Evolutionary conservation across 2,113 vertebrate species (phyloP).

Genomic region (Cyanoderma ruficeps): DNA sequence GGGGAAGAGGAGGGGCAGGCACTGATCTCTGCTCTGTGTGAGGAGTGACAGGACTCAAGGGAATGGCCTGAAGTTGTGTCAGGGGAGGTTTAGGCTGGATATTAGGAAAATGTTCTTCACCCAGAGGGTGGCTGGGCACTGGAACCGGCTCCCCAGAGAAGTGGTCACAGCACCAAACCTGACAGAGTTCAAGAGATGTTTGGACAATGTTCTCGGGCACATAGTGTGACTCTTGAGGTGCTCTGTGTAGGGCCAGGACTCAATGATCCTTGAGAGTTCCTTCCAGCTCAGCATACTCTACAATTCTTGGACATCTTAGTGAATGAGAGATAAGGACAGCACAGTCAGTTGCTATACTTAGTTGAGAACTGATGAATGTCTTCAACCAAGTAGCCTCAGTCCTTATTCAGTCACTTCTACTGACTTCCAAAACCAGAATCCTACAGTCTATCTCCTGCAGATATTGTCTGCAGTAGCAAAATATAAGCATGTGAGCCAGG

Average conservation of each 20-base stretch:
- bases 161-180: not conserved
- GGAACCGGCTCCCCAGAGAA: not conserved
- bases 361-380: not conserved
- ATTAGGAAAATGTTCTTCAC: accelerated
- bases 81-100: not conserved
- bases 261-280: not conserved
- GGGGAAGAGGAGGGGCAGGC: not conserved
- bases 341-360: not conserved
- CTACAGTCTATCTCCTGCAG: not conserved
- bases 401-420: not conserved
- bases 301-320: not conserved
- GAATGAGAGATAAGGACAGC: not conserved
- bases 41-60: accelerated
- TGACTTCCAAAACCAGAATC: not conserved
- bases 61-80: not conserved
- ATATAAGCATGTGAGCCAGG: not conserved
- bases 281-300: not conserved
- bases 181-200: not conserved
- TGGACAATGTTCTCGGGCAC: not conserved
- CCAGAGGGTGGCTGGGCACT: accelerated
- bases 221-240: not conserved
- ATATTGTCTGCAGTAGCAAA: not conserved
- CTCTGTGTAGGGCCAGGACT: not conserved
- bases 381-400: not conserved
- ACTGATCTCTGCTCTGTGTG: accelerated